A percentile compares a stretch with the other conserved stretches of the same genome.
These are phyloP conservation scores for Eretmochelys imbricata DNA, from an alignment of 2,113 vertebrate species.

Conservation along the genomic window DNA sequence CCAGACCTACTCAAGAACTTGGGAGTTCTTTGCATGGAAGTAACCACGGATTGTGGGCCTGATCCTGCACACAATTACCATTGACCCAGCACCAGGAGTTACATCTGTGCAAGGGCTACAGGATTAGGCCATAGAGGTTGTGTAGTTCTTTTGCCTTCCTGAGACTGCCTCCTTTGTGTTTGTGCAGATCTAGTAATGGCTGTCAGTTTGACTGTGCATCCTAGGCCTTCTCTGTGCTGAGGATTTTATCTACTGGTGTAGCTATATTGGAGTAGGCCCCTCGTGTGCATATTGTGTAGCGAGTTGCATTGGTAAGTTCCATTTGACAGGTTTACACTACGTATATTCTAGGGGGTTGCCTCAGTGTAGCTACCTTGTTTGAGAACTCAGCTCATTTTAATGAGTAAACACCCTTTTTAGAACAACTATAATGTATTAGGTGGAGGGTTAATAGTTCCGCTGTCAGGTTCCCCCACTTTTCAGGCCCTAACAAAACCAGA, in stretches of 20 bases:
- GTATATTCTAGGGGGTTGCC: accelerated
- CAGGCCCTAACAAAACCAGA: neutral
- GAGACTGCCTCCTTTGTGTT: neutral
- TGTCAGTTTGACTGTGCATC: neutral
- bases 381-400: neutral
- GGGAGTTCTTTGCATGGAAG: neutral
- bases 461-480: neutral
- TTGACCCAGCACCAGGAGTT: neutral
- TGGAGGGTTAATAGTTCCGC: neutral
- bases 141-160: accelerated
- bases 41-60: neutral
- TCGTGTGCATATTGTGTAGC: accelerated
- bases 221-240: neutral
- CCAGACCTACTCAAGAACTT: neutral
- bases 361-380: neutral
- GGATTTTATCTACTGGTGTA: accelerated
- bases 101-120: neutral
- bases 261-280: neutral
- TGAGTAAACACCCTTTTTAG: neutral
- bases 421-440: neutral
- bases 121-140: neutral
- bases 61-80: neutral
- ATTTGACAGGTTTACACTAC: accelerated
- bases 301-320: neutral
- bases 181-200: neutral